Evolutionary conservation across 2,888 invertebrate species (phyloP).

Genomic region (Caenorhabditis angaria): DNA sequence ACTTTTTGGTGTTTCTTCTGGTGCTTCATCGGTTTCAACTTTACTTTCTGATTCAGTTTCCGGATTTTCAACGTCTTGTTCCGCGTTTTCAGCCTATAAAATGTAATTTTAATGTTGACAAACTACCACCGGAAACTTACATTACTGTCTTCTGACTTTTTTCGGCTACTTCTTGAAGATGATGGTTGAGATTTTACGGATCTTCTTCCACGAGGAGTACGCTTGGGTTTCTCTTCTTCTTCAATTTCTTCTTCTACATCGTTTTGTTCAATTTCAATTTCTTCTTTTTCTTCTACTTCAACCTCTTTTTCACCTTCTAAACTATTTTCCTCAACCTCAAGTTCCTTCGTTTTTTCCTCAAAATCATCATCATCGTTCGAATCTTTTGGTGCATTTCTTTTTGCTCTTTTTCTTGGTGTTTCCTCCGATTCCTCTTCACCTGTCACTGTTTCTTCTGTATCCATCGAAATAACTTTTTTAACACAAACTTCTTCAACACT

Average conservation of each 20-base stretch:
- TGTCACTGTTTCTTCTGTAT: constrained; percentile 16
- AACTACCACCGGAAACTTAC: too few species aligned
- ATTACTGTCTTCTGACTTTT: too few species aligned
- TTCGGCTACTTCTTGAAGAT: constrained; percentile 6
- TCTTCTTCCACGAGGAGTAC: not conserved
- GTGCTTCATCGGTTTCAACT: not conserved
- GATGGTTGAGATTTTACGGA: not conserved
- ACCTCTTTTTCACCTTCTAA: constrained; percentile 19
- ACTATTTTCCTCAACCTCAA: constrained; percentile 10
- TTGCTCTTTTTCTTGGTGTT: not conserved
- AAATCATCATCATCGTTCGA: constrained; percentile 18
- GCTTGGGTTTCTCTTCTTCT: not conserved
- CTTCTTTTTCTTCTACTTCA: constrained; percentile 13
- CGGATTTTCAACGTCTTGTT: not conserved
- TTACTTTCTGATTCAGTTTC: not conserved
- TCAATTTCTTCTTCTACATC: constrained; percentile 4
- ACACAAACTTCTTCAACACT: constrained; percentile 22
- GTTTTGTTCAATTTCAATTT: constrained; percentile 1
- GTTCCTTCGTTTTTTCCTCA: not conserved
- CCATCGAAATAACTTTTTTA: constrained; percentile 34
- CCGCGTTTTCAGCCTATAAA: not conserved
- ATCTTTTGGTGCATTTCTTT: constrained; percentile 5
- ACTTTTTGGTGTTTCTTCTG: not conserved
- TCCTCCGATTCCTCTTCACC: constrained; percentile 8
- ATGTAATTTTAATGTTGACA: too few species aligned